Evolutionary conservation across 2,888 invertebrate species (phyloP).

Genomic region (Stegophylla sp.): DNA sequence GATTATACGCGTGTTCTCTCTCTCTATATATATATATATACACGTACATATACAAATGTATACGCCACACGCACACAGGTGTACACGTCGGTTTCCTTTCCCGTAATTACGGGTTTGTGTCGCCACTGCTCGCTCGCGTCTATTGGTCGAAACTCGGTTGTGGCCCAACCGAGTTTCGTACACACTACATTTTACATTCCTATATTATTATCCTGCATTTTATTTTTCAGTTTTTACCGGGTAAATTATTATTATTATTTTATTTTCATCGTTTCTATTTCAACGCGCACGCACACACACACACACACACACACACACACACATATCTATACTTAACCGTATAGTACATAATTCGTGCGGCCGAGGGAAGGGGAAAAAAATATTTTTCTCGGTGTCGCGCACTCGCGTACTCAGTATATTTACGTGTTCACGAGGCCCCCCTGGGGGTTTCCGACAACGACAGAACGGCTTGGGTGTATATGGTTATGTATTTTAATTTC

Average conservation of each 20-base stretch:
- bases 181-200: no score
- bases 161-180: constrained; percentile 17
- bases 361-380: no score
- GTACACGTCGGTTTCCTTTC: constrained; percentile 33
- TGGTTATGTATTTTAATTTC: constrained; percentile 15
- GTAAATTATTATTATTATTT: constrained; percentile 34
- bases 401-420: no score
- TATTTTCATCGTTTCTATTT: not conserved
- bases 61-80: no score
- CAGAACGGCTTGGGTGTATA: constrained; percentile 13
- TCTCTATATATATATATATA: not conserved
- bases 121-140: constrained; percentile 18
- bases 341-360: no score
- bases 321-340: not conserved
- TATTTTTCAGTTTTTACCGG: no score
- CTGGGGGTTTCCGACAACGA: constrained; percentile 1
- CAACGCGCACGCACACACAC: not conserved
- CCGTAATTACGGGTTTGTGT: constrained; percentile 52
- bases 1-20: not conserved
- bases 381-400: no score
- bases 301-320: not conserved
- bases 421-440: not conserved
- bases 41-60: not conserved
- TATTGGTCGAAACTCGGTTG: constrained; percentile 36
- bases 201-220: no score